phyloP scores from a whole-genome alignment of 1,140 invertebrate species.

The Aplysia californica region DNA sequence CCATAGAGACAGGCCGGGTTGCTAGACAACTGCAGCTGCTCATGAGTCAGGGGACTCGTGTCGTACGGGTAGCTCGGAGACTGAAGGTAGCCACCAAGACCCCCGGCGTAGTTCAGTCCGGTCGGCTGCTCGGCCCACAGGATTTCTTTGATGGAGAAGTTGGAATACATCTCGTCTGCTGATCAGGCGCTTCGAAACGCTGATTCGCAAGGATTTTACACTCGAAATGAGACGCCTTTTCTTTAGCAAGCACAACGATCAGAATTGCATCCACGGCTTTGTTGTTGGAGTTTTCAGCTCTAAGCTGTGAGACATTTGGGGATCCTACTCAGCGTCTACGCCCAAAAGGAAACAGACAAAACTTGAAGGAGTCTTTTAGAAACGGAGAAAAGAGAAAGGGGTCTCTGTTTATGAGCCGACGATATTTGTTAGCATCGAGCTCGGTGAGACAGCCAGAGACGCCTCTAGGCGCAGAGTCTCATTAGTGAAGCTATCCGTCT shows the following conservation, averaged over 20 bases:
- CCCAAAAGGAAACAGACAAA: too few relatives aligned
- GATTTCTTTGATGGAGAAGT: constrained; percentile 66
- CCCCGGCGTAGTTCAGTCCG: constrained; percentile 16
- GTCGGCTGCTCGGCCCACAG: constrained; percentile 49
- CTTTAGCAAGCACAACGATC: neutral
- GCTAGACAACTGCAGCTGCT: constrained; percentile 18
- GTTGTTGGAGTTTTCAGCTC: neutral
- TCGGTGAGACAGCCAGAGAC: too few relatives aligned
- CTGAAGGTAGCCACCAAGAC: constrained; percentile 3
- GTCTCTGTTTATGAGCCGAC: too few relatives aligned
- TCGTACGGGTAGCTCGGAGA: constrained; percentile 23
- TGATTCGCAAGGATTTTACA: neutral
- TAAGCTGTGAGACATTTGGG: neutral
- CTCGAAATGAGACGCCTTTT: neutral
- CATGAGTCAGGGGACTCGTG: constrained; percentile 22
- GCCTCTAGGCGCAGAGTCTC: too few relatives aligned
- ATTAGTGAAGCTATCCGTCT: too few relatives aligned
- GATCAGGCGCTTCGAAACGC: neutral
- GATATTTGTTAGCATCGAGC: too few relatives aligned
- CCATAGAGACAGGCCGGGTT: constrained; percentile 42
- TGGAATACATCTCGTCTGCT: constrained; percentile 26
- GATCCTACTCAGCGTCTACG: neutral
- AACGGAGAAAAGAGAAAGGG: too few relatives aligned
- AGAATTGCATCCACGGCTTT: neutral
- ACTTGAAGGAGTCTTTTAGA: too few relatives aligned